A percentile compares a stretch with the other conserved stretches of the same genome.
phyloP scores from a whole-genome alignment of 2,113 vertebrate species.

The Ammodytes dubius region DNA sequence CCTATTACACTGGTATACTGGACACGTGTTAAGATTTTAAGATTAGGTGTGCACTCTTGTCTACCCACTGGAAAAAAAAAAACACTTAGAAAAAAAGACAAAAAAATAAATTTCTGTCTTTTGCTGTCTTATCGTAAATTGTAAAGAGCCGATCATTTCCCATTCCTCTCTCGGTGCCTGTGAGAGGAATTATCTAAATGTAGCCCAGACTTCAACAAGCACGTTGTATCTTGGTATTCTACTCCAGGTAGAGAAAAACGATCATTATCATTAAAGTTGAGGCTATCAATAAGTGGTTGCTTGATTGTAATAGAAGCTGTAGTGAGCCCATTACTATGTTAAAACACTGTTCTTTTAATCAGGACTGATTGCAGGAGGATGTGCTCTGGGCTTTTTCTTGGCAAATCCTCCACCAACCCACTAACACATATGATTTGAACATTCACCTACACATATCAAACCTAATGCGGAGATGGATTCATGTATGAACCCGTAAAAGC shows the following conservation, averaged over 20 bases:
- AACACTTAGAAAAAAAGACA: slow-evolving; percentile 43
- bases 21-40: slow-evolving; percentile 65
- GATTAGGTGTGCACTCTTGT: slow-evolving; percentile 71
- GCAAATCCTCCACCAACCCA: slow-evolving; percentile 13
- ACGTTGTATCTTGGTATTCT: slow-evolving; percentile 33
- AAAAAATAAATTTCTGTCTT: slow-evolving; percentile 6
- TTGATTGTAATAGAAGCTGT: slow-evolving; percentile 68
- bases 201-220: slow-evolving; percentile 2
- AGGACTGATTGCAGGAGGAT: slow-evolving; percentile 66
- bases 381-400: slow-evolving; percentile 13
- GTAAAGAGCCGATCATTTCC: slow-evolving; percentile 17
- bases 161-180: background rate
- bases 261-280: slow-evolving; percentile 61
- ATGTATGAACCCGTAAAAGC: background rate
- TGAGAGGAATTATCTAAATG: slow-evolving; percentile 20
- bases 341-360: slow-evolving; percentile 68
- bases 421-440: background rate
- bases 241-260: slow-evolving; percentile 40
- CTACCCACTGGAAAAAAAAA: slow-evolving; percentile 42
- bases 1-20: slow-evolving; percentile 48
- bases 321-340: slow-evolving; percentile 58
- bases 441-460: background rate
- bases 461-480: background rate
- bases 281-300: slow-evolving; percentile 56
- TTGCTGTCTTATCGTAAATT: slow-evolving; percentile 14